These are phyloP conservation scores for Pristionchus arcanus DNA, from an alignment of 2,888 invertebrate species.

Conservation along the genomic window DNA sequence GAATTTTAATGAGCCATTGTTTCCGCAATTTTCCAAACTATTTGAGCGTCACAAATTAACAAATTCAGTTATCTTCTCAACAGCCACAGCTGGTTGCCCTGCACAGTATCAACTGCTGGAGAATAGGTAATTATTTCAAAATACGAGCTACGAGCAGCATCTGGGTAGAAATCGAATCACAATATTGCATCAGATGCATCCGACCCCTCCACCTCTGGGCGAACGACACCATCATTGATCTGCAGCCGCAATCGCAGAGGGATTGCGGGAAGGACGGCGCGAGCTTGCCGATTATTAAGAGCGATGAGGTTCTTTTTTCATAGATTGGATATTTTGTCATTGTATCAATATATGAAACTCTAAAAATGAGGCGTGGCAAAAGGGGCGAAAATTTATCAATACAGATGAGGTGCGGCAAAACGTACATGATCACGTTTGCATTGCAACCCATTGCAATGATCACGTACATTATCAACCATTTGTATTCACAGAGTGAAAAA, in stretches of 20 bases:
- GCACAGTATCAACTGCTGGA: background rate
- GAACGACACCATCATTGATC: background rate
- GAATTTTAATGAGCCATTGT: background rate
- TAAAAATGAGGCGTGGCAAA: no score
- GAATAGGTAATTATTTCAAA: background rate
- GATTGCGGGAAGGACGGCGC: slow-evolving; percentile 7
- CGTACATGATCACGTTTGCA: no score
- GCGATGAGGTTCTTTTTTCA: no score
- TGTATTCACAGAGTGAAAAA: no score
- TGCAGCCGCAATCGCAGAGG: background rate
- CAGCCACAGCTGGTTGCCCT: background rate
- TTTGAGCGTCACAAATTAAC: background rate
- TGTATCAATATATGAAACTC: no score
- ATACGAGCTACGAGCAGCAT: no score
- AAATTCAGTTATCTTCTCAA: background rate
- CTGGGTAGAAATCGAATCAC: no score
- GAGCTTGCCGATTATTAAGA: background rate
- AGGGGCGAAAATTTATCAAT: no score
- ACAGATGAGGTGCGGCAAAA: no score
- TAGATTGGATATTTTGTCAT: no score
- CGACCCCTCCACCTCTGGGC: background rate
- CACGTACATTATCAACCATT: no score
- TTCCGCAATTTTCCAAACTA: background rate
- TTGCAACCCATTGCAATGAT: no score
- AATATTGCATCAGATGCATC: background rate